Conservation (phyloP, 1,140 invertebrate species). For the Pararge aegeria region DNA sequence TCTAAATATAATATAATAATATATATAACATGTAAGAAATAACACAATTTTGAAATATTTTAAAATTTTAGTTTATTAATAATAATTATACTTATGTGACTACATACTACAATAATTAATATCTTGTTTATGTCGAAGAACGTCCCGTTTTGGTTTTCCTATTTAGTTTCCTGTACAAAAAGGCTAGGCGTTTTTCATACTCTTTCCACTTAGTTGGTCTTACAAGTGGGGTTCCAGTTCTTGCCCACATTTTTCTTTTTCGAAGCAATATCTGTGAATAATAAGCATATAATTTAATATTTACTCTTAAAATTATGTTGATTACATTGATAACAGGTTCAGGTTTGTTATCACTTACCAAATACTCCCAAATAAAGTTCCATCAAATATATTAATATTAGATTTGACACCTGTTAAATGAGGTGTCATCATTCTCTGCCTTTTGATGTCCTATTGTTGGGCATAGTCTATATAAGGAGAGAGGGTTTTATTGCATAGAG, state of each 20-base stretch:
- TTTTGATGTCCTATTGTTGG: too few relatives aligned
- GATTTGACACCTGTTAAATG: too few relatives aligned
- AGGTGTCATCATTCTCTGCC: too few relatives aligned
- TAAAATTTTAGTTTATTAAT: background rate
- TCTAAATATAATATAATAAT: too few relatives aligned
- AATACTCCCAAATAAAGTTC: too few relatives aligned
- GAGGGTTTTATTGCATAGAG: too few relatives aligned
- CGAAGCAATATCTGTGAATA: conserved; percentile 83
- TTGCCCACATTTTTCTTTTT: conserved; percentile 84
- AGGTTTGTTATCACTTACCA: too few relatives aligned
- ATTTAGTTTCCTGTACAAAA: conserved; percentile 88
- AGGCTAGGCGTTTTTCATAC: conserved; percentile 86
- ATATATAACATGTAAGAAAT: too few relatives aligned
- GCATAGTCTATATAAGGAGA: too few relatives aligned
- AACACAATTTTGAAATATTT: background rate
- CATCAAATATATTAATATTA: too few relatives aligned
- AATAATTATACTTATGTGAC: background rate
- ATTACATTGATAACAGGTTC: too few relatives aligned
- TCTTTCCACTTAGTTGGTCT: conserved; percentile 89
- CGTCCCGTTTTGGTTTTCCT: conserved; percentile 86
- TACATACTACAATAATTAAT: background rate
- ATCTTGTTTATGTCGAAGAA: conserved; percentile 49
- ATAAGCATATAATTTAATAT: background rate
- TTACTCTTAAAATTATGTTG: too few relatives aligned
- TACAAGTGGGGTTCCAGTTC: conserved; percentile 80